Base-by-base conservation (phyloP, 1,140 invertebrate species). In the Patella vulgata region DNA sequence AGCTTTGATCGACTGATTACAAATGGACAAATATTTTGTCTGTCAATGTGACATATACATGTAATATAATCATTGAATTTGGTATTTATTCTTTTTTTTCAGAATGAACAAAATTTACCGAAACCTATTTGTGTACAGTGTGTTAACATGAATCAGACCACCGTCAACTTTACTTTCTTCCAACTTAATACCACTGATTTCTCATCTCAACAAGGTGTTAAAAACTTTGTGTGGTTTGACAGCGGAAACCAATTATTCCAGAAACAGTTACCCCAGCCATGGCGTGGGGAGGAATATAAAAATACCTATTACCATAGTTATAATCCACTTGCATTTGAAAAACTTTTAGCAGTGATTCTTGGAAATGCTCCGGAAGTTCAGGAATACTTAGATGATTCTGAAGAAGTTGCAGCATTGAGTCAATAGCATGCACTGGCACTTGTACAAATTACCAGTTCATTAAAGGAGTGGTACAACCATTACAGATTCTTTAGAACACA, bases 131-230 rank as follows among this genome's bases (percentile, higher is more conserved):
- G 89, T 30, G 78, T 95, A 11, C 93, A 95, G 75, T 90, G 90
- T 75, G 86, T 95, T 63, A 91, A 94, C 50, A 89, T 90, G 1
- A 89, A 94, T 77, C 89, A 91, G 17, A 84, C 88, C 59, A 79
- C 84, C 8, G 93, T 92, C 74, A 89, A 93, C 75, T 95, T 95
- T 81, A 89, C 90, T 11, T 87, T 93, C 39, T 89, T 92, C 65
- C 93, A 96, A 83, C 83, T 96, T n/a, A 95, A 96, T 75, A 94
- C 92, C 2, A 82, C 94, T 21, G 85, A 92, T 81, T 68, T 92
- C 4, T 85, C 89, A 77, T 60, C 39, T 9, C 77, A 55, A 28
- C 82, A 87, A 31, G 88, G 88, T n/a, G 80, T 86, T 2, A 93
- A 90, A 76, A 96, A 96, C 83, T 87, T 91, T 67, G 92, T 90